Conservation (phyloP, 2,797 vertebrate genomes). For the Otolemur crassicaudatus region DNA sequence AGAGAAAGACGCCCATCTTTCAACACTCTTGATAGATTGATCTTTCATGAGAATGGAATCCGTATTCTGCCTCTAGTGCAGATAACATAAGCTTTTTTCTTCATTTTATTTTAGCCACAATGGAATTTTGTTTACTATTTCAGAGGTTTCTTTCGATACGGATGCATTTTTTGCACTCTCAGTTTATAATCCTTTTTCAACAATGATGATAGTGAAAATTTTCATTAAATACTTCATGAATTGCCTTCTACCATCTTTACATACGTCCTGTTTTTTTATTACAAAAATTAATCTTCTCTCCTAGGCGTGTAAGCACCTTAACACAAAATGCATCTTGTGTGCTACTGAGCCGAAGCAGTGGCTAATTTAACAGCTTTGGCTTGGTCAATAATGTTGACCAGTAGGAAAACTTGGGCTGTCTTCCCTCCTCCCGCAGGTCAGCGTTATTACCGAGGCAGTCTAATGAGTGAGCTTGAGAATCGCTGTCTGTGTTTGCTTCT, state of each 20-base stretch:
- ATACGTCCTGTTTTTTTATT: not conserved
- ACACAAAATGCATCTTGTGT: constrained; percentile 49
- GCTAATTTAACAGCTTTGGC: constrained; percentile 58
- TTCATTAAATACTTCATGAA: not conserved
- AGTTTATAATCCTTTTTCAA: not conserved
- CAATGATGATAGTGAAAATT: not conserved
- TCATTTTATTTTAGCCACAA: not conserved
- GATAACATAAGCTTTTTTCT: not conserved
- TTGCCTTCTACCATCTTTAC: not conserved
- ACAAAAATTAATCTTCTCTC: constrained; percentile 59
- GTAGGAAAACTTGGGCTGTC: not conserved
- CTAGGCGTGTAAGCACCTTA: not conserved
- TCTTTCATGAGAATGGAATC: not conserved
- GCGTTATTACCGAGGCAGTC: constrained; percentile 40
- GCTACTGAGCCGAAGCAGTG: not conserved
- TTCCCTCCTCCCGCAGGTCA: constrained; percentile 17
- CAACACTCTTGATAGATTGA: not conserved
- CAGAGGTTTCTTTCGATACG: not conserved
- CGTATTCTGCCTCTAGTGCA: not conserved
- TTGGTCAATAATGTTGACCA: constrained; percentile 65
- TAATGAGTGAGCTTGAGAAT: constrained; percentile 43
- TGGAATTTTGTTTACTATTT: not conserved
- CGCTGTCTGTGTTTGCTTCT: not conserved
- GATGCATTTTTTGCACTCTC: not conserved
- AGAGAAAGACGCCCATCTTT: not conserved